phyloP scores from a whole-genome alignment of 2,888 invertebrate genomes.

The Drosophila anomalata region DNA sequence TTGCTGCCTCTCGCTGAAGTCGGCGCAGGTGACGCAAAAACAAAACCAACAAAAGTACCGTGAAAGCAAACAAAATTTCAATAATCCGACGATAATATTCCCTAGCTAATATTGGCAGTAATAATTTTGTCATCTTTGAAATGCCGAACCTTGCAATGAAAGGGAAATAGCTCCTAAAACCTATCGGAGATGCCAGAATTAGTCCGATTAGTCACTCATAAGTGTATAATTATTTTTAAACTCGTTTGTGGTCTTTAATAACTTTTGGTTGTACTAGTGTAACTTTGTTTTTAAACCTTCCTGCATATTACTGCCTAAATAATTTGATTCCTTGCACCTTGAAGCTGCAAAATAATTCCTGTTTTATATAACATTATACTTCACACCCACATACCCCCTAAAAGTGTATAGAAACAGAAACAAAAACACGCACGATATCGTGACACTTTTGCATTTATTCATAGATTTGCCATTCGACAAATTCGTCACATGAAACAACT shows the following conservation, averaged over 20 bases:
- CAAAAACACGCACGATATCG: constrained; percentile 11
- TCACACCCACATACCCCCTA: background rate
- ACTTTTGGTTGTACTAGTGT: no score
- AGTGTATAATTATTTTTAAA: no score
- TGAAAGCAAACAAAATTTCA: constrained; percentile 5
- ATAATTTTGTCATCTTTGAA: background rate
- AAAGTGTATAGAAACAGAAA: background rate
- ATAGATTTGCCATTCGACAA: constrained; percentile 19
- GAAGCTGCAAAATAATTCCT: background rate
- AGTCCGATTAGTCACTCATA: background rate
- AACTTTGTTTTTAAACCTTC: background rate
- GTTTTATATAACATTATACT: background rate
- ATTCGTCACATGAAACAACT: constrained; percentile 31
- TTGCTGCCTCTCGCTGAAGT: constrained; percentile 38
- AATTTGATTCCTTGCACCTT: background rate
- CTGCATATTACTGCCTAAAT: background rate
- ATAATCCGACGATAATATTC: background rate
- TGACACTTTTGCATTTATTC: constrained; percentile 33
- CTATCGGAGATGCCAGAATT: background rate
- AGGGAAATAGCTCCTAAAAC: background rate
- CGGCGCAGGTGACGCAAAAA: constrained; percentile 35
- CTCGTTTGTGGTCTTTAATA: no score
- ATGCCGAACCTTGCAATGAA: background rate
- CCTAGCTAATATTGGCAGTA: background rate
- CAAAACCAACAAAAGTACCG: constrained; percentile 15